Evolutionary conservation across 1,140 invertebrate species (phyloP), one percentile per base, ranked within the genome.

Genomic region (Atta texana): DNA sequence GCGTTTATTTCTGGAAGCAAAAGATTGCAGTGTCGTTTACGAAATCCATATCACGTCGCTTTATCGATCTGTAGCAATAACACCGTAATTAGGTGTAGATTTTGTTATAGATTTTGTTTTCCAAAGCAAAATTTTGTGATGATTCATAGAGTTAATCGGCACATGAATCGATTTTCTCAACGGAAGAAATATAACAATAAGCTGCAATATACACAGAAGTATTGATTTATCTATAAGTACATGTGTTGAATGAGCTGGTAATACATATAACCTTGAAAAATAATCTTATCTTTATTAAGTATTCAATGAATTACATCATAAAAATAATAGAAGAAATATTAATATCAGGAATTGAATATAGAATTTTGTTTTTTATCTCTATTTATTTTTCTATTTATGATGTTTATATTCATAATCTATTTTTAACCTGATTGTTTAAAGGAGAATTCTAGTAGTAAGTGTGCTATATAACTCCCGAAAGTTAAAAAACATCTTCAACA

Each of bases 1-100:
- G 28, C 77, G 63, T 55, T 63, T 80, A 69, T 80, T 80, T 80
- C 63, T 39, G 14, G n/a, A 51, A 12, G 61, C 44, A 34, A 80
- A 53, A 34, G n/a, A 8, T 51, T 24, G 49, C 7, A 66, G 34
- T 18, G 16, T n/a, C 18, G 63, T 80, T 68, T 80, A 55, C 49
- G 77, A 80, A 53, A 55, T 39, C 63, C 34, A 80, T 80, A 80
- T 68, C 61, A 12, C 61, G 49, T 14, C 31, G n/a, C 63, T 39
- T 21, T 39, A 53, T 68, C 39, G 24, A 51, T 8, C 14, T 21
- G 7, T 12, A 16, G 16, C 31, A 55, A 68, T 31, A 80, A 68
- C 21, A 31, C 6, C 28, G 76, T 66, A n/a, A 53, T 8, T 21
- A 34, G 5, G 4, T 39, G 39, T n/a, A 66, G 44, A 61, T 61